Conservation (phyloP, 2,113 vertebrate species). For the Tachycineta bicolor region DNA sequence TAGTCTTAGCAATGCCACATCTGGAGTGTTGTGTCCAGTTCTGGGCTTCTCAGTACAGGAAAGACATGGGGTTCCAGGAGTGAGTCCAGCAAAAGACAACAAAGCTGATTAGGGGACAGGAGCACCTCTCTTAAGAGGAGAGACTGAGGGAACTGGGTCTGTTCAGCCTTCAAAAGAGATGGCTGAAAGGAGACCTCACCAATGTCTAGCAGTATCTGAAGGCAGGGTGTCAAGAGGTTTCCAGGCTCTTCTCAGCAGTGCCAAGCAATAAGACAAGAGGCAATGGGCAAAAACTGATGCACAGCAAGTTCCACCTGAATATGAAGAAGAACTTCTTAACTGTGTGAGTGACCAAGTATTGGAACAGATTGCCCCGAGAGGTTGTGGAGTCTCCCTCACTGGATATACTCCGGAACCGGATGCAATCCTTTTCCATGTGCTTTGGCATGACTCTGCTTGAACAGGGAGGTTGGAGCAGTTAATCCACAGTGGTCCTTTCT, state of each 20-base stretch:
- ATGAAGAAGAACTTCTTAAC: background rate
- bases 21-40: too few species aligned
- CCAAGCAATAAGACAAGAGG: background rate
- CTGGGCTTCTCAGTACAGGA: background rate
- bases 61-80: too few species aligned
- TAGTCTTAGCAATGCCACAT: rapidly evolving
- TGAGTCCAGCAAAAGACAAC: background rate
- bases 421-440: background rate
- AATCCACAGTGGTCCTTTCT: background rate
- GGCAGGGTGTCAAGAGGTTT: background rate
- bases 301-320: background rate
- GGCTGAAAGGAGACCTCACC: background rate
- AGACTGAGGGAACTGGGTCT: background rate
- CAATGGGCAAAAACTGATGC: background rate
- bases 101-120: background rate
- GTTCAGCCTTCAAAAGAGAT: background rate
- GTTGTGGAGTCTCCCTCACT: background rate
- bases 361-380: background rate
- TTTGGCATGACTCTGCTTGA: background rate
- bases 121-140: background rate
- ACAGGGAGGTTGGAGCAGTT: background rate
- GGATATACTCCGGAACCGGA: background rate
- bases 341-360: background rate
- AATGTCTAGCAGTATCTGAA: background rate
- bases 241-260: background rate